These are phyloP conservation scores for Riptortus pedestris DNA, from an alignment of 1,140 invertebrate genomes.

Conservation along the genomic window DNA sequence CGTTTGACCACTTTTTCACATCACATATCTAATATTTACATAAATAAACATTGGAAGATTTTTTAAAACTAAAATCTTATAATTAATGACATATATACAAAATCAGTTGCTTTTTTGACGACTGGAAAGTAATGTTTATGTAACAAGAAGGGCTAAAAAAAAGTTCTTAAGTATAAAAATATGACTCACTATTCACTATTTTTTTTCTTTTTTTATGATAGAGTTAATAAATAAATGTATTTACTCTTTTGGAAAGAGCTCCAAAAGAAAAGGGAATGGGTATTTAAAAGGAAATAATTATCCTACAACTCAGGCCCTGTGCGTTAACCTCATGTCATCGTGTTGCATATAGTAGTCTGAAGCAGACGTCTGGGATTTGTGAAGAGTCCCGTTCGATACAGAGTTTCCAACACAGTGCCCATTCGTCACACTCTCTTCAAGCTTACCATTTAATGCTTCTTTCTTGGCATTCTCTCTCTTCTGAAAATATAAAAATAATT, in stretches of 20 bases:
- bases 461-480: too few species aligned
- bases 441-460: too few species aligned
- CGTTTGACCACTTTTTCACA: background rate
- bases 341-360: background rate
- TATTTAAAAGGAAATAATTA: background rate
- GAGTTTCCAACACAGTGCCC: background rate
- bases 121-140: background rate
- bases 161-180: constrained; percentile 1
- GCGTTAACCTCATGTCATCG: constrained; percentile 13
- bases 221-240: background rate
- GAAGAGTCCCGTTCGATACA: background rate
- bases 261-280: background rate
- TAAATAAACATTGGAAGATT: constrained; percentile 7
- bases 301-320: background rate
- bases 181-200: background rate
- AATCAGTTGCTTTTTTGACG: background rate
- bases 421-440: too few species aligned
- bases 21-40: background rate
- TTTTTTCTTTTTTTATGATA: background rate
- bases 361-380: background rate
- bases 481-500: too few species aligned
- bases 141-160: background rate
- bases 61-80: background rate
- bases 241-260: background rate
- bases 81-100: constrained; percentile 8